Conservation (phyloP, 2,888 invertebrate species). For the Microctonus aethiopoides region DNA sequence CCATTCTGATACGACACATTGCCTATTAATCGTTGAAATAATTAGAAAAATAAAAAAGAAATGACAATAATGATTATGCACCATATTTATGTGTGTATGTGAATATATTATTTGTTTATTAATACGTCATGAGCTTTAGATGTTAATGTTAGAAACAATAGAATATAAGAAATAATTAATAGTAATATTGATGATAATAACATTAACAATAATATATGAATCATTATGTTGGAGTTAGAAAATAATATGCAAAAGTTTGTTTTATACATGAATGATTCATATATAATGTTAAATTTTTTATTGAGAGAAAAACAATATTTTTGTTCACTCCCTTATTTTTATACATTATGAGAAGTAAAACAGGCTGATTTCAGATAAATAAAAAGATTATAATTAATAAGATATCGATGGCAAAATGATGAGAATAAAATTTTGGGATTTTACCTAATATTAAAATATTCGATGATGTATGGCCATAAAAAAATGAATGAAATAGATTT, state of each 20-base stretch:
- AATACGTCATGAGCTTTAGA: too few relatives aligned
- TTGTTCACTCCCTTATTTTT: conserved; percentile 64
- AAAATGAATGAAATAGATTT: conserved; percentile 22
- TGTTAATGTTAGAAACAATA: too few relatives aligned
- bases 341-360: conserved; percentile 47
- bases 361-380: conserved; percentile 40
- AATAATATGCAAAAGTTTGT: conserved; percentile 36
- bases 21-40: not conserved
- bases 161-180: not conserved
- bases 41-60: conserved; percentile 8
- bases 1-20: conserved; percentile 21
- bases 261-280: conserved; percentile 32
- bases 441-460: not conserved
- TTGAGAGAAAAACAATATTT: conserved; percentile 59
- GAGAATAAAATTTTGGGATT: conserved; percentile 30
- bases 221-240: conserved; percentile 21
- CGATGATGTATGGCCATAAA: conserved; percentile 30
- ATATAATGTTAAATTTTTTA: conserved; percentile 53
- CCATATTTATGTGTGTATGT: too few relatives aligned
- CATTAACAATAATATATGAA: not conserved
- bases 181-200: not conserved
- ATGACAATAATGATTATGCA: not conserved
- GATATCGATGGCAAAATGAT: conserved; percentile 32
- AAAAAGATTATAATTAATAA: conserved; percentile 11
- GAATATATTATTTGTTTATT: too few relatives aligned